phyloP scores from a whole-genome alignment of 2,113 vertebrate genomes.

The Rhagologus leucostigma region DNA sequence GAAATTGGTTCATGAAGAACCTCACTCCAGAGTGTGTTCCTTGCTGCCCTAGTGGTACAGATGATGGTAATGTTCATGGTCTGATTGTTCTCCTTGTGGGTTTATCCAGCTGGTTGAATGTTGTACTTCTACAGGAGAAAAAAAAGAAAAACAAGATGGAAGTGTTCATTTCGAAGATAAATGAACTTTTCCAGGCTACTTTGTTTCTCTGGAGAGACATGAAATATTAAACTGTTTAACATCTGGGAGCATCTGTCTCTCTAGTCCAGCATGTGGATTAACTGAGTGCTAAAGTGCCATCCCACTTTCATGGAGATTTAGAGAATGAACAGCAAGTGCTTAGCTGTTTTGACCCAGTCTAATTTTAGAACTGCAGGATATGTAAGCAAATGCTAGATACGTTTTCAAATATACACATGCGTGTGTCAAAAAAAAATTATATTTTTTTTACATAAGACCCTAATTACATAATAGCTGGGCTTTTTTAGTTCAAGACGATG shows the following conservation, averaged over 20 bases:
- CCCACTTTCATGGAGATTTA: not conserved
- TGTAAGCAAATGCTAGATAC: not conserved
- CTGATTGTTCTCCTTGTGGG: not conserved
- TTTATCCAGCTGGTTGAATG: not conserved
- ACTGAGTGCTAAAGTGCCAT: not conserved
- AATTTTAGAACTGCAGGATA: constrained; percentile 15
- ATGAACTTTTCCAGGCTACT: not conserved
- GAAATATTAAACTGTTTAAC: not conserved
- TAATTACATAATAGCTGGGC: not conserved
- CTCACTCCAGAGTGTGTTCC: not conserved
- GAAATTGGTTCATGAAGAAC: not conserved
- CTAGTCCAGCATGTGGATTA: not conserved
- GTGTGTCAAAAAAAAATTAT: not conserved
- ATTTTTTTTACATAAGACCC: not conserved
- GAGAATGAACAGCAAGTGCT: not conserved
- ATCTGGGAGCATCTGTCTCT: not conserved
- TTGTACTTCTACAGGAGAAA: not conserved
- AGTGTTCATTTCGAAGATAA: not conserved
- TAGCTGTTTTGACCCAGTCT: not conserved
- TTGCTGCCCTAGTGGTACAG: not conserved
- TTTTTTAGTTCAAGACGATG: not conserved
- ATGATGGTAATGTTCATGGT: not conserved
- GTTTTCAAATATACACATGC: not conserved
- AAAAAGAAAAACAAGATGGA: not conserved
- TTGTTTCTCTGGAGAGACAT: not conserved